Percentiles rank a stretch among this genome's conserved stretches.
Evolutionary conservation across 2,888 invertebrate genomes (phyloP).

Genomic region (Sipha maydis): DNA sequence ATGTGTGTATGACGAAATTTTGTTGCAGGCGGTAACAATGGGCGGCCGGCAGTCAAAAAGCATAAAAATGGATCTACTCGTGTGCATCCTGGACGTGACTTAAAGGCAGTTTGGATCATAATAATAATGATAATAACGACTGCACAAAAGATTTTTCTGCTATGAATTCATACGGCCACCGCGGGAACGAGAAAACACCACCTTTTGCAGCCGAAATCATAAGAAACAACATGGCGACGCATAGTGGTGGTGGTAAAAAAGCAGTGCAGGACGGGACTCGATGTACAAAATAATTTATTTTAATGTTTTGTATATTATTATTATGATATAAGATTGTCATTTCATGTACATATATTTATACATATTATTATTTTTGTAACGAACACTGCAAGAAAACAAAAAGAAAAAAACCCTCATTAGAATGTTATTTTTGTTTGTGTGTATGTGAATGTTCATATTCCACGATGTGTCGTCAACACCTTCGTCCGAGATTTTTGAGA

Average conservation of each 20-base stretch:
- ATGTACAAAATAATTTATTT: conserved; percentile 17
- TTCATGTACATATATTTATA: background rate
- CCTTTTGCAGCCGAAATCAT: background rate
- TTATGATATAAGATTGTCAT: background rate
- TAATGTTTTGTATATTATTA: background rate
- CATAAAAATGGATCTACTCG: conserved; percentile 49
- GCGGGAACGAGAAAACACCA: background rate
- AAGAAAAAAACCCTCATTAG: no score
- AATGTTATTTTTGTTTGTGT: no score
- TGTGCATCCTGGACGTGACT: background rate
- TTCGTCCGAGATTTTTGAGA: background rate
- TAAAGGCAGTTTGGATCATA: conserved; percentile 32
- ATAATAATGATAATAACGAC: background rate
- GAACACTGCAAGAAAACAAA: background rate
- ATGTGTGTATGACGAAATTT: background rate
- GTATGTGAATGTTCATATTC: background rate
- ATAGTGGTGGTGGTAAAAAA: background rate
- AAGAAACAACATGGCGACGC: background rate
- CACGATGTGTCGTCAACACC: background rate
- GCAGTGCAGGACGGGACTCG: background rate
- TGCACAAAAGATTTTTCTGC: conserved; percentile 38
- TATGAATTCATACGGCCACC: conserved; percentile 11
- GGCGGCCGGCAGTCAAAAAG: conserved; percentile 34
- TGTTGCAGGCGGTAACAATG: conserved; percentile 56
- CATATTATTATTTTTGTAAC: background rate